Evolutionary conservation across 2,113 vertebrate genomes (phyloP).

Genomic region (Mixornis gularis): DNA sequence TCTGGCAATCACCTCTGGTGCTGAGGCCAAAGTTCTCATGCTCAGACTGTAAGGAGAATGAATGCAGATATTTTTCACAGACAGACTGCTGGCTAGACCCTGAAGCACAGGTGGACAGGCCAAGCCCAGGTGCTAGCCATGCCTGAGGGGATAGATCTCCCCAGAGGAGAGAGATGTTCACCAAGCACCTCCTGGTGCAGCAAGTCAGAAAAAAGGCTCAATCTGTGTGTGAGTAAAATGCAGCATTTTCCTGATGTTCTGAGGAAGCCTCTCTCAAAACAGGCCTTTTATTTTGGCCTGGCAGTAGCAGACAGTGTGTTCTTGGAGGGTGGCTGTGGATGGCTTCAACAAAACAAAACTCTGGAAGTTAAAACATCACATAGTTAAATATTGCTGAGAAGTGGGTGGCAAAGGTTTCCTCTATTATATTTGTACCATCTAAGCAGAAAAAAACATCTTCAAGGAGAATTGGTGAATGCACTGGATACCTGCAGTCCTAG

Average conservation of each 20-base stretch:
- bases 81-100: background rate
- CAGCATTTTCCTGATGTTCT: background rate
- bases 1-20: background rate
- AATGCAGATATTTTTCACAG: background rate
- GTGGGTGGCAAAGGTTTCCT: background rate
- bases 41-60: background rate
- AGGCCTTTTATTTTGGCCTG: background rate
- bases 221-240: background rate
- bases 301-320: background rate
- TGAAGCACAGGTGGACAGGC: background rate
- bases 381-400: background rate
- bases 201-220: background rate
- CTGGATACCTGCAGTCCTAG: constrained; percentile 38
- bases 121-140: background rate
- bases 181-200: background rate
- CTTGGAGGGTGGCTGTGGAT: background rate
- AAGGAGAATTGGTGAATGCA: constrained; percentile 26
- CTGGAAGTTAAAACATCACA: background rate
- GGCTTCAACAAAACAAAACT: background rate
- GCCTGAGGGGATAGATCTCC: background rate
- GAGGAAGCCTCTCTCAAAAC: background rate
- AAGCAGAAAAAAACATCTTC: constrained; percentile 18
- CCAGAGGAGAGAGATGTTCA: background rate
- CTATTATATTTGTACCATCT: background rate
- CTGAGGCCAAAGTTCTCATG: background rate